Evolutionary conservation across 2,888 invertebrate species (phyloP).

Genomic region (Panzeria rudis): DNA sequence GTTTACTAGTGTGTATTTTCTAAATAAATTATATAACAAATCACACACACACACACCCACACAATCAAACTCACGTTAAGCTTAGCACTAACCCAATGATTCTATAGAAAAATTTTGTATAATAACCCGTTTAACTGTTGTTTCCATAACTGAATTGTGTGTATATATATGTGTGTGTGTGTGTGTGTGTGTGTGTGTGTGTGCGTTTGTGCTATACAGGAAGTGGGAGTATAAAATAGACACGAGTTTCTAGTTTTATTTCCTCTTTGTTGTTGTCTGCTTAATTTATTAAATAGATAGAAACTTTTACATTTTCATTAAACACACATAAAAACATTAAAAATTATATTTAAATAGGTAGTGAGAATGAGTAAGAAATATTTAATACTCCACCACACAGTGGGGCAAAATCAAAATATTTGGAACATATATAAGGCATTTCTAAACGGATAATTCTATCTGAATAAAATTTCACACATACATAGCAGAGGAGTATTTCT

Average conservation of each 20-base stretch:
- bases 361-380: background rate
- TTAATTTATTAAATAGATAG: background rate
- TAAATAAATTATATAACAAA: slow-evolving; percentile 22
- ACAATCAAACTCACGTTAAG: background rate
- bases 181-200: background rate
- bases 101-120: background rate
- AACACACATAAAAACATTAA: background rate
- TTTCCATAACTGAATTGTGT: background rate
- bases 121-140: background rate
- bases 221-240: background rate
- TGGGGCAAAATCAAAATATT: too few species aligned
- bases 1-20: slow-evolving; percentile 34
- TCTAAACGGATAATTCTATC: too few species aligned
- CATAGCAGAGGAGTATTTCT: too few species aligned
- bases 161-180: too few species aligned
- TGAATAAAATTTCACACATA: too few species aligned
- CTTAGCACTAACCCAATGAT: background rate
- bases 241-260: background rate
- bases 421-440: too few species aligned
- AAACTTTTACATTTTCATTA: background rate
- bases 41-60: slow-evolving; percentile 8
- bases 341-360: background rate
- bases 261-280: background rate
- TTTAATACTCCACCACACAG: too few species aligned
- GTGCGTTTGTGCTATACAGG: background rate